Evolutionary conservation across 2,888 invertebrate genomes (phyloP).

Genomic region (Aelia acuminata): DNA sequence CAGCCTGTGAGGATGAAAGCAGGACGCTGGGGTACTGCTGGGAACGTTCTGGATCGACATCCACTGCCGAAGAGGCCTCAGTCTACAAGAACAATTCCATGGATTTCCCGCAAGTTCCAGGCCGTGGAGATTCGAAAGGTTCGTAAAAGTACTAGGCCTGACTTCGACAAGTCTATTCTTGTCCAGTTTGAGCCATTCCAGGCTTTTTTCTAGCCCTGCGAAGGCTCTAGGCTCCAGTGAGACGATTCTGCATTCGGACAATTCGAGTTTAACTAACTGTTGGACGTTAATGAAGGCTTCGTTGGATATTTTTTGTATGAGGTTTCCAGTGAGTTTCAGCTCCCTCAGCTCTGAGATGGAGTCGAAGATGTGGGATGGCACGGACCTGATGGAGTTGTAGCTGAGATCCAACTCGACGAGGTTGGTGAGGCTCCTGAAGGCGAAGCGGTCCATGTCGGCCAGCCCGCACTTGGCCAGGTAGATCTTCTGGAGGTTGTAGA

Average conservation of each 20-base stretch:
- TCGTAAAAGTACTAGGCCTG: slow-evolving; percentile 77
- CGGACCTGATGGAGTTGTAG: slow-evolving; percentile 77
- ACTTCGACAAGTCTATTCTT: slow-evolving; percentile 81
- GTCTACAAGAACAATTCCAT: slow-evolving; percentile 85
- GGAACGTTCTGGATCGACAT: slow-evolving; percentile 85
- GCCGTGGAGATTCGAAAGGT: slow-evolving; percentile 79
- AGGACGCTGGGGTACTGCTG: slow-evolving; percentile 79
- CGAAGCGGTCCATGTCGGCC: slow-evolving; percentile 78
- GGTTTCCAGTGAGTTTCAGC: slow-evolving; percentile 82
- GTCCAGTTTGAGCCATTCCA: slow-evolving; percentile 84
- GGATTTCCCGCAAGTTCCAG: slow-evolving; percentile 84
- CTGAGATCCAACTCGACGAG: slow-evolving; percentile 87
- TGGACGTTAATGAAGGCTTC: slow-evolving; percentile 79
- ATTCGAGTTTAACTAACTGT: slow-evolving; percentile 80
- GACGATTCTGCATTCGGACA: slow-evolving; percentile 80
- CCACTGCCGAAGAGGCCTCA: slow-evolving; percentile 84
- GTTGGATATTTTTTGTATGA: slow-evolving; percentile 78
- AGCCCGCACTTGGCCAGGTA: slow-evolving; percentile 81
- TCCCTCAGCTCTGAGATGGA: slow-evolving; percentile 82
- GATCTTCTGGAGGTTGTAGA: slow-evolving; percentile 85
- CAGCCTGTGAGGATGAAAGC: slow-evolving; percentile 77
- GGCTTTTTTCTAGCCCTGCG: slow-evolving; percentile 78
- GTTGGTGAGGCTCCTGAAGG: slow-evolving; percentile 84
- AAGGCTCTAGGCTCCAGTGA: slow-evolving; percentile 81
- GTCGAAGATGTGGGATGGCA: slow-evolving; percentile 82